These are phyloP conservation scores for Pheucticus melanocephalus DNA, from an alignment of 2,113 vertebrate species.

Conservation along the genomic window DNA sequence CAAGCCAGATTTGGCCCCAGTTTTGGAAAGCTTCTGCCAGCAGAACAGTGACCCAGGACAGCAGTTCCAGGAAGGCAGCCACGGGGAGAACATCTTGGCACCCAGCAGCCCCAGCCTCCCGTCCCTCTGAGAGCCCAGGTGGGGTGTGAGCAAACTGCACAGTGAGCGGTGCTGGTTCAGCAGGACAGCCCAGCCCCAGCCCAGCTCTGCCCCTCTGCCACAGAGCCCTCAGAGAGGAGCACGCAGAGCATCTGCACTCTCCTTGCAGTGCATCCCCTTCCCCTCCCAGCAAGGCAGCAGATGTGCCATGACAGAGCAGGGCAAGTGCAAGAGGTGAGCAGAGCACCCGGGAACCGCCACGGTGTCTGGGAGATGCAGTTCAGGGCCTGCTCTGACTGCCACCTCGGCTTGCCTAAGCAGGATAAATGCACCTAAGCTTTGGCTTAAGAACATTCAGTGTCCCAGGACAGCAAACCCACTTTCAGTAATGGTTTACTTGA, in stretches of 20 bases:
- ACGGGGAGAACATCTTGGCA: background rate
- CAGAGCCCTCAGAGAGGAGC: background rate
- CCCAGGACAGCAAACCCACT: background rate
- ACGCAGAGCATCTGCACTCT: background rate
- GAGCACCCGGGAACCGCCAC: background rate
- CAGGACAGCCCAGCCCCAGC: background rate
- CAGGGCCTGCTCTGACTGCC: background rate
- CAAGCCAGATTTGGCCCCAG: background rate
- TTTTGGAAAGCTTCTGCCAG: background rate
- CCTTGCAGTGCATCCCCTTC: background rate
- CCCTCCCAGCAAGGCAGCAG: background rate
- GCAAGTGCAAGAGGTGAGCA: too few relatives aligned
- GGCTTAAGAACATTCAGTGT: background rate
- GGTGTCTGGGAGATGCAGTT: accelerated
- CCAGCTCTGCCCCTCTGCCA: background rate
- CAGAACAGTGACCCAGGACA: background rate
- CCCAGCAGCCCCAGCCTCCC: background rate
- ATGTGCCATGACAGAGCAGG: accelerated
- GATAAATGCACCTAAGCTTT: background rate
- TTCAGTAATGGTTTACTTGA: background rate
- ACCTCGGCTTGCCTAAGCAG: background rate
- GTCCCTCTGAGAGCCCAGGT: background rate
- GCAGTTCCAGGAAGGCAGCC: background rate
- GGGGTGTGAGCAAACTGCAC: background rate
- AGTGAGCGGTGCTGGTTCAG: accelerated